Base-by-base conservation (phyloP, 1,140 invertebrate genomes). In the Stegodyphus dumicola region DNA sequence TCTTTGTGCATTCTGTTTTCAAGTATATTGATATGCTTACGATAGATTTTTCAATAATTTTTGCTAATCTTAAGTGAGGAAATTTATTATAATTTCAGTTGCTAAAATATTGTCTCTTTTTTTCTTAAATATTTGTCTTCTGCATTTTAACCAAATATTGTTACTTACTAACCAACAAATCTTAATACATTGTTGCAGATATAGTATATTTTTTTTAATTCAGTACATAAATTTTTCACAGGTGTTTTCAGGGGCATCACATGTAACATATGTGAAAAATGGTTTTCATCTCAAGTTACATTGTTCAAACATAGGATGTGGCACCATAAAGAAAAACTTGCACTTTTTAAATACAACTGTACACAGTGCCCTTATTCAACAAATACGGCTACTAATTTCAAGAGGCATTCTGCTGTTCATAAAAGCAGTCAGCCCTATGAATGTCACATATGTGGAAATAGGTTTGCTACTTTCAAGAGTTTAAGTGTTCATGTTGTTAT, bases 401-500 rank as follows among this genome's bases (percentile, higher is more conserved):
- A 90, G 53, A 89, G 90, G 70, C 91, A 91, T 87, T 89, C 89
- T 85, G 77, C 90, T 54, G 87, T 86, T 17, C 91, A 91, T 87
- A 91, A 90, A 52, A 90, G 90, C 11, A 90, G 91, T 86, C 88
- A 88, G 73, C 91, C 91, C 13, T 91, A 89, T 87, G 87, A 89
- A 89, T 73, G 70, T 52, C 11, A 48, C n/a, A 33, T 51, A 13
- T 73, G 70, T 73, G 70, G 70, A 7, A 73, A 73, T 11, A 13
- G 70, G 6, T 73, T 73, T 56, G 11, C 7, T 48, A 33, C 65
- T 67, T 67, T 17, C 7, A 17, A n/a, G 7, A 67, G 65, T 67
- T 67, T 67, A 18, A 67, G n/a, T 67, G 10, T 15, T 67, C 65
- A 67, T 67, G 7, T 7, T 7, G 7, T 67, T 18, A 17, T 67